A percentile compares a stretch with the other conserved stretches of the same genome.
Evolutionary conservation across 2,113 vertebrate genomes (phyloP).

Genomic region (Mirza zaza): DNA sequence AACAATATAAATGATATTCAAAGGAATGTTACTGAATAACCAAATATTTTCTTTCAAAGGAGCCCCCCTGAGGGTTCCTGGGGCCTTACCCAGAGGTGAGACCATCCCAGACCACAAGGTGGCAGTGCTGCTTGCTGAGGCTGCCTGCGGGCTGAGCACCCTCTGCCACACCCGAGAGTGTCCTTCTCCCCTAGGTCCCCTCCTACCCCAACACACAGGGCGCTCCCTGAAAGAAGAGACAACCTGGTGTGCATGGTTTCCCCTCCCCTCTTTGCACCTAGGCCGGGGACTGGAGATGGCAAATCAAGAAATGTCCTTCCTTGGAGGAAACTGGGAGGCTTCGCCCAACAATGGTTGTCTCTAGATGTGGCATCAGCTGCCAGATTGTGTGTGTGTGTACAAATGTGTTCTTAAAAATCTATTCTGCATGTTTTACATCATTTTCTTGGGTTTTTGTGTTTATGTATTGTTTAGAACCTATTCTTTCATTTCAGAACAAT

Average conservation of each 20-base stretch:
- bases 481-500: slow-evolving; percentile 45
- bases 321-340: not conserved
- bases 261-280: not conserved
- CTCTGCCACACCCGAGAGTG: not conserved
- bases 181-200: too few species aligned
- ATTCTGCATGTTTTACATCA: not conserved
- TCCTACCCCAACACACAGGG: not conserved
- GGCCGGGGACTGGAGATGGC: not conserved
- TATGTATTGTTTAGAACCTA: slow-evolving; percentile 14
- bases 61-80: not conserved
- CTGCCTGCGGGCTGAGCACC: not conserved
- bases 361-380: not conserved
- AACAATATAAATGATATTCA: not conserved
- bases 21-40: not conserved
- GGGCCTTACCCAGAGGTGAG: not conserved
- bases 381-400: not conserved
- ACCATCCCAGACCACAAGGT: slow-evolving; percentile 50
- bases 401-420: not conserved
- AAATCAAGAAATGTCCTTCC: not conserved
- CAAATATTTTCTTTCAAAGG: not conserved
- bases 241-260: not conserved
- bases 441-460: not conserved
- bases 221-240: not conserved
- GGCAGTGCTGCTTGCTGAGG: slow-evolving; percentile 58
- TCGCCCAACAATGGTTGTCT: not conserved